Conservation (phyloP, 2,888 invertebrate species). For the Rugalucina vietnamica region DNA sequence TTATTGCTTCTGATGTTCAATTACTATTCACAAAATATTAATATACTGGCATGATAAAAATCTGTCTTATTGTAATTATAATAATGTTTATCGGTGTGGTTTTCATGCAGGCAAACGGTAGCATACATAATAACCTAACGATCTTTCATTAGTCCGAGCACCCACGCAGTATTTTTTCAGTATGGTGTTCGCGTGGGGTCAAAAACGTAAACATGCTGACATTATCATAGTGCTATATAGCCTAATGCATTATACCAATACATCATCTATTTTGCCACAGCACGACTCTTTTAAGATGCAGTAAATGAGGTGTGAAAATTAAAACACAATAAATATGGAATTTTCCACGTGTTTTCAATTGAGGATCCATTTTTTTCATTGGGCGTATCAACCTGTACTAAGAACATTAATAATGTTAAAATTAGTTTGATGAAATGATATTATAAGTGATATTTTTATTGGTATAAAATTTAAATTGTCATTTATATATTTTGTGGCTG, state of each 20-base stretch:
- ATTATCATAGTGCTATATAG: too few relatives aligned
- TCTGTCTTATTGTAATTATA: neutral
- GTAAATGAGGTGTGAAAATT: neutral
- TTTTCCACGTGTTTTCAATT: neutral
- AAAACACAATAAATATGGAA: neutral
- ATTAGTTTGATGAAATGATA: constrained; percentile 4
- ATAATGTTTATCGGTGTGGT: neutral
- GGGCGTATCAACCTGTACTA: neutral
- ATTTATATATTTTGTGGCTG: constrained; percentile 8
- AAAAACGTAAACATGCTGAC: too few relatives aligned
- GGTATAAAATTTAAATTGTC: constrained; percentile 12
- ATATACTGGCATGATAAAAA: neutral
- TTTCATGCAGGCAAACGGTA: too few relatives aligned
- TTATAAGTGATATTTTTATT: constrained; percentile 16
- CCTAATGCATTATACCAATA: too few relatives aligned
- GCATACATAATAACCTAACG: too few relatives aligned
- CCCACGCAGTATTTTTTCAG: too few relatives aligned
- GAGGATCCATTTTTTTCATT: neutral
- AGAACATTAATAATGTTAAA: neutral
- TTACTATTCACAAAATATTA: neutral
- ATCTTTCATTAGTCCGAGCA: too few relatives aligned
- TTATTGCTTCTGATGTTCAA: neutral
- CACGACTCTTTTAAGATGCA: neutral
- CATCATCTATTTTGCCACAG: too few relatives aligned
- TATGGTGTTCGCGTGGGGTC: too few relatives aligned